Base-by-base conservation (phyloP, 2,113 vertebrate genomes). In the Carettochelys insculpta region DNA sequence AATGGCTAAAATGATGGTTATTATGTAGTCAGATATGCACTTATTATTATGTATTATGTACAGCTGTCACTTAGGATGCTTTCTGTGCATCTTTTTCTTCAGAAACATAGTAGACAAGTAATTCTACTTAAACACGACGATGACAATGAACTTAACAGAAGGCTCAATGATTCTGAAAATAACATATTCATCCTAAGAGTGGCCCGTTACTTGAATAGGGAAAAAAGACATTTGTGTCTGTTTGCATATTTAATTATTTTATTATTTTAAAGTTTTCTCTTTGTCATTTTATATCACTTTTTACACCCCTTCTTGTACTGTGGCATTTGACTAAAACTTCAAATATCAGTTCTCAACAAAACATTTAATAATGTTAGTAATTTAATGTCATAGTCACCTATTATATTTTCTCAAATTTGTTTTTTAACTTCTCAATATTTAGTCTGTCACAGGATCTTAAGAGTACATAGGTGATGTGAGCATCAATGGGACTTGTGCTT, bases 101-200 rank as follows among this genome's bases (percentile, higher is more conserved):
- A 82, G 51, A 11, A 92, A 31, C 51, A 20, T 27, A 5, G 27
- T 77, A 93, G 88, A 82, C 53, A 87, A 38, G 58, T 95, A 93
- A 93, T 92, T 95, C 85, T 83, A 29, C 81, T 93, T 96, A 78
- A 86, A 90, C 20, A 61, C 85, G 81, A 80, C 77, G 78, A 48
- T 61, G 92, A 94, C 94, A 93, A 68, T 95, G 84, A 93, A 90
- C 93, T 97, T 95, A 95, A 80, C 85, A 0, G 1, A 84, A 89
- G 68, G 87, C 87, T 92, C 92, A 86, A 45, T 82, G 90, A 54
- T 47, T 45, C 92, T 94, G 85, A 92, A 94, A 96, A 95, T 97
- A 97, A 92, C 91, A 93, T 47, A 86, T 97, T 95, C 87, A 95
- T 96, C 92, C 87, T 90, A 12, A 54, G 41, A 83, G 54, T 92